Base-by-base conservation (phyloP, 92 coral and sea anemone species). In the Epizoanthus ramosus region DNA sequence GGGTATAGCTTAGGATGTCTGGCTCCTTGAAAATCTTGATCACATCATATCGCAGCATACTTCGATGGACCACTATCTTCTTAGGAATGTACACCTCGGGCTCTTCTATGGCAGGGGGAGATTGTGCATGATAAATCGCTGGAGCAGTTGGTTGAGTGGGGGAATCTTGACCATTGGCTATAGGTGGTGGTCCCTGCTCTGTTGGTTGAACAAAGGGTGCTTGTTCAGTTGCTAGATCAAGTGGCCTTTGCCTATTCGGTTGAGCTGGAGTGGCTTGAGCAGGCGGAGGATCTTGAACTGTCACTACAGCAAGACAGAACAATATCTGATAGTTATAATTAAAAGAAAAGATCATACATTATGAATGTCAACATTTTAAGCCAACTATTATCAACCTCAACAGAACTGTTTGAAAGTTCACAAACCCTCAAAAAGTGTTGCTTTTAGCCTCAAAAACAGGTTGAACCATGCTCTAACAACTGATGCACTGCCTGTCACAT, bases 11-110 rank as follows among this genome's bases (percentile, higher is more conserved):
- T 2, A 35, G 39, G 39, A 79, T 57, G 9, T 31, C 68, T 61
- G 70, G 70, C 39, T 79, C 83, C 33, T 58, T 79, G 28, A 59
- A 79, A 37, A 79, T 61, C 43, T 79, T 50, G 16, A 79, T 58
- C 6, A 79, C 47, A 79, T 79, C 83, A 9, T 59, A 58, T n/a
- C 71, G 70, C 60, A 59, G 43, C 0, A 71, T 79, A 47, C 71
- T 28, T 58, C 56, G 71, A 35, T 35, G 39, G 39, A 35, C 39
- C 2, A 4, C 4, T 2, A 35, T 4, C 2, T 4, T 35, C 4
- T 35, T 35, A 35, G 39, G 65, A 58, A 58, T 58, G 24, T 58
- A 58, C 64, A 58, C 64, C 4, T 18, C 21, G 1, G 4, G 39
- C 39, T 35, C 39, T 35, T 35, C 39, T 4, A 35, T 35, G 39